Evolutionary conservation across 2,797 vertebrate species (phyloP), one percentile per base, ranked within the genome.

Genomic region (Semotilus atromaculatus): DNA sequence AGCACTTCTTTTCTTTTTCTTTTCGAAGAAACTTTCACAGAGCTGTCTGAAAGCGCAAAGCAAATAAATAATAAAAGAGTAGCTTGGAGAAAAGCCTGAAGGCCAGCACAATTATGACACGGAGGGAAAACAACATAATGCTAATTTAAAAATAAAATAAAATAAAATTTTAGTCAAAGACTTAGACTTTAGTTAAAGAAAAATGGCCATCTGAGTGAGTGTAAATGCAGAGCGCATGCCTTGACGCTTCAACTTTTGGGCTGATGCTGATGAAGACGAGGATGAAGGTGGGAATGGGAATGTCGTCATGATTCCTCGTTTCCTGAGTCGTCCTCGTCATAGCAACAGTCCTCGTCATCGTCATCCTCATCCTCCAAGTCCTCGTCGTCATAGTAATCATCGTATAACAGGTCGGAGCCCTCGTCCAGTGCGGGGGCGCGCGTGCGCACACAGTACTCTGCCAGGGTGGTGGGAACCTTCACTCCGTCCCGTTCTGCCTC

Each of bases 381-480:
- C 23, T 96, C 96, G 1, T 99, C 97, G 14, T 99, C 97, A 0
- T 97, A 99, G 92, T 97, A 97, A 93, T 99, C 97, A 0, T 99
- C 97, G 0, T 99, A 99, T 89, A 99, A 95, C 76, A 99, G 96
- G 92, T 98, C 98, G 0, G 97, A 97, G 90, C 97, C 97, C 81
- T 98, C 97, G 4, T 99, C 97, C 0, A 95, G 95, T 23, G 94
- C 94, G 0, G 97, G 97, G 16, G 96, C 97, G 86, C 96, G 96
- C 66, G 97, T 99, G 93, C 97, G 97, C 77, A 99, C 95, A 0
- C 98, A 99, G 89, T 99, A 99, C 90, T 99, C 98, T 0, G 97
- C 98, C 93, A 99, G 90, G 0, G 98, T 99, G 86, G 96, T 91
- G n/a, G 98, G 98, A 14, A 99, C 98, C 90, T 97, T 98, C 84